These are phyloP conservation scores for Chloroceryle amazona DNA, from an alignment of 2,797 vertebrate genomes.

Conservation along the genomic window DNA sequence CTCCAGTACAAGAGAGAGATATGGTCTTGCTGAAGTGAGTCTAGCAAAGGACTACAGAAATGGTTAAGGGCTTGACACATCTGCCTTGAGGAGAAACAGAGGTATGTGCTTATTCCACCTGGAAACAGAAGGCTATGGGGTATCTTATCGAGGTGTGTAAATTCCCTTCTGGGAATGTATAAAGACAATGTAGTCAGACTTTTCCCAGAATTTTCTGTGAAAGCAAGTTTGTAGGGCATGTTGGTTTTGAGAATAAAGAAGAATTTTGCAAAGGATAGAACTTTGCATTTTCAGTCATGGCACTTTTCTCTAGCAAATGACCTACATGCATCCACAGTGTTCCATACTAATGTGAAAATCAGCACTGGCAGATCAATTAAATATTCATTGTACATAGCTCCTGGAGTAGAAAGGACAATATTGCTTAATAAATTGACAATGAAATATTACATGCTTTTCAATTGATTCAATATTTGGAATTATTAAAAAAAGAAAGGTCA, in stretches of 20 bases:
- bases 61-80: neutral
- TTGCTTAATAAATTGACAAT: neutral
- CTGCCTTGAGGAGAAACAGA: neutral
- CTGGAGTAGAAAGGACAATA: neutral
- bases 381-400: neutral
- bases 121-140: neutral
- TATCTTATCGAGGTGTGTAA: neutral
- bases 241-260: neutral
- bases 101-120: neutral
- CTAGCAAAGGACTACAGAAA: neutral
- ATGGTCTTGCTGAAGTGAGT: neutral
- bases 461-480: neutral
- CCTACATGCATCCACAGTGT: neutral
- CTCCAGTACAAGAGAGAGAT: neutral
- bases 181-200: neutral
- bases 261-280: neutral
- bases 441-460: neutral
- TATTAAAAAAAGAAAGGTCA: neutral
- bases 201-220: neutral
- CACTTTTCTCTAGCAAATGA: neutral
- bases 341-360: neutral
- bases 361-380: neutral
- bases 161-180: neutral
- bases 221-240: neutral
- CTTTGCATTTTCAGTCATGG: neutral